Evolutionary conservation across 2,888 invertebrate species (phyloP).

Genomic region (Drosophila nigricruria): DNA sequence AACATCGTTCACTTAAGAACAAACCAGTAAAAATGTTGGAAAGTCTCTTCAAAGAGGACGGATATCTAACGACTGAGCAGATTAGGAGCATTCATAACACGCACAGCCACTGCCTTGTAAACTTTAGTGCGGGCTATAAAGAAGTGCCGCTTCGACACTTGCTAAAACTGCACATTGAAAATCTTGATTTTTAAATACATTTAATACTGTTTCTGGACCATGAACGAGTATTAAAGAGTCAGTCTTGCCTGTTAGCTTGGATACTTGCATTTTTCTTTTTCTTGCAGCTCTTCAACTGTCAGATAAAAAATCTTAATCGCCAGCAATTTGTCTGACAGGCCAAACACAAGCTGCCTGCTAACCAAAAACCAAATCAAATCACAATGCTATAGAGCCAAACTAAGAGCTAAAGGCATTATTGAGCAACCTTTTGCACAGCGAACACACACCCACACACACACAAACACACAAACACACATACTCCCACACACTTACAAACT

Average conservation of each 20-base stretch:
- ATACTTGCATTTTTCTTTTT: conserved; percentile 30
- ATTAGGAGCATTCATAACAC: not conserved
- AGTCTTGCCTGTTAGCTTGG: no score
- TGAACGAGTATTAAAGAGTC: no score
- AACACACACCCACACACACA: conserved; percentile 20
- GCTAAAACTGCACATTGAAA: not conserved
- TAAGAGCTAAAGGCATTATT: conserved; percentile 15
- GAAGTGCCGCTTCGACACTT: not conserved
- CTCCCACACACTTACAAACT: conserved; percentile 8
- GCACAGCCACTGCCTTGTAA: not conserved
- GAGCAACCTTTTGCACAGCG: conserved; percentile 56
- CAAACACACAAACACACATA: conserved; percentile 1
- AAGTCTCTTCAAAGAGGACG: not conserved
- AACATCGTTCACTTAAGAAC: no score
- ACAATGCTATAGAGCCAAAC: conserved; percentile 9
- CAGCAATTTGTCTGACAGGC: conserved; percentile 65
- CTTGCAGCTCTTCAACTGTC: conserved; percentile 34
- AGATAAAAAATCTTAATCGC: conserved; percentile 75
- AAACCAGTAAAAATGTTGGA: not conserved
- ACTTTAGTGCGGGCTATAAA: not conserved
- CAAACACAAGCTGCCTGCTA: conserved; percentile 12
- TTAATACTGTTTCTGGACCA: no score
- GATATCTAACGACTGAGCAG: not conserved
- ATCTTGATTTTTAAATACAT: no score
- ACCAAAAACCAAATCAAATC: conserved; percentile 29